phyloP scores from a whole-genome alignment of 2,113 vertebrate genomes.

The Peucedramus taeniatus region DNA sequence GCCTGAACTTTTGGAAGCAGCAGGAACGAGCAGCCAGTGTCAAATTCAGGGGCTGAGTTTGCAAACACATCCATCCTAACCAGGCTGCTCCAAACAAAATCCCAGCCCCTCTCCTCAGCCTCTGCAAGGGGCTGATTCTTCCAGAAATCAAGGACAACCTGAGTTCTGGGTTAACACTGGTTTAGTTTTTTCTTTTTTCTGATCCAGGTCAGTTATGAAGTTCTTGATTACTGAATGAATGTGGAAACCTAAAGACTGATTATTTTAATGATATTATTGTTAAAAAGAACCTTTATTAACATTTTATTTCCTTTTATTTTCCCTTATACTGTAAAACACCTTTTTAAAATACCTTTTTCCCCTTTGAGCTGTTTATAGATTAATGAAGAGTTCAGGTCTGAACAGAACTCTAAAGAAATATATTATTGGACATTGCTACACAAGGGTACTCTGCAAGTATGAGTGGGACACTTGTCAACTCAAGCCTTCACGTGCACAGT shows the following conservation, averaged over 20 bases:
- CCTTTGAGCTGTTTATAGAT: not conserved
- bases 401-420: not conserved
- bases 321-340: not conserved
- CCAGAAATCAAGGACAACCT: not conserved
- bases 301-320: not conserved
- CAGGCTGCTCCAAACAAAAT: too few relatives aligned
- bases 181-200: not conserved
- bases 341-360: not conserved
- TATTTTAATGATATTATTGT: not conserved
- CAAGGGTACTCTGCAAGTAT: not conserved
- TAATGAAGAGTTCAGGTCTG: not conserved
- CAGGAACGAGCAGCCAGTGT: not conserved
- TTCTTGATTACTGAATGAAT: not conserved
- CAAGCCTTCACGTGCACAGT: not conserved
- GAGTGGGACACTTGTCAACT: not conserved
- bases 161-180: not conserved
- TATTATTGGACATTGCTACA: not conserved
- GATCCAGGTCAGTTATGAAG: not conserved
- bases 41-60: accelerated
- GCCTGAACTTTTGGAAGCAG: not conserved
- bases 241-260: not conserved
- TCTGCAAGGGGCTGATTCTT: not conserved
- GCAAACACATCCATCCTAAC: not conserved
- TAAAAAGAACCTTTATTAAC: not conserved
- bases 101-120: not conserved